These are phyloP conservation scores for Muscicapa striata DNA, from an alignment of 2,797 vertebrate species.

Conservation along the genomic window DNA sequence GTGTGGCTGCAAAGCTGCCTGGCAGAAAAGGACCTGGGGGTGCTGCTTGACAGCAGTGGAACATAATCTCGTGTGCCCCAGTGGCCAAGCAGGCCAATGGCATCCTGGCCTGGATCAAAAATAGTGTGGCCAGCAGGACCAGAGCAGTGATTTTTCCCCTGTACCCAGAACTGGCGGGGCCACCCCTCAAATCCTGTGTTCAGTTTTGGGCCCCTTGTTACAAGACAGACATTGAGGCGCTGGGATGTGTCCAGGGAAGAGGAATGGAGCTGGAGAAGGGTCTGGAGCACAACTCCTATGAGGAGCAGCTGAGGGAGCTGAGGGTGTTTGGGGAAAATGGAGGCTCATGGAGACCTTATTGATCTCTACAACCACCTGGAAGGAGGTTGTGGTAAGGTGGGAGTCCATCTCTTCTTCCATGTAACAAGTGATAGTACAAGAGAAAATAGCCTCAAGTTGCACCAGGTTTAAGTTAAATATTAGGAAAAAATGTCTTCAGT, in stretches of 20 bases:
- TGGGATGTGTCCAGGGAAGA: not conserved
- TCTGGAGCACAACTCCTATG: not conserved
- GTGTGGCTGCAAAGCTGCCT: not conserved
- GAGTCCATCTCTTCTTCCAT: not conserved
- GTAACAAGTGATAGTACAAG: not conserved
- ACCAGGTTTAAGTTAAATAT: not conserved
- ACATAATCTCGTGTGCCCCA: rapidly evolving
- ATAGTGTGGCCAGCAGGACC: not conserved
- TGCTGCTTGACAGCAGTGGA: not conserved
- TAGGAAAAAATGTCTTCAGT: not conserved
- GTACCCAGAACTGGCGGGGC: too few relatives aligned
- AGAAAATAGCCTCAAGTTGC: not conserved
- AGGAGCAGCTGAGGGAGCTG: not conserved
- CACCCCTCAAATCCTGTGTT: not conserved
- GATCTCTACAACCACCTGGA: not conserved
- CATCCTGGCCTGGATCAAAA: not conserved
- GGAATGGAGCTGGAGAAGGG: rapidly evolving
- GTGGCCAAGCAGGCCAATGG: rapidly evolving
- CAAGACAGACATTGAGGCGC: not conserved
- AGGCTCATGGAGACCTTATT: not conserved
- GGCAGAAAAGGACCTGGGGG: not conserved
- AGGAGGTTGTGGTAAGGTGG: not conserved
- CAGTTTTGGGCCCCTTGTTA: rapidly evolving
- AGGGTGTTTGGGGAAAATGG: not conserved
- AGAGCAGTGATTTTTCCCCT: rapidly evolving